phyloP scores from a whole-genome alignment of 2,888 invertebrate genomes.

The Patella depressa region DNA sequence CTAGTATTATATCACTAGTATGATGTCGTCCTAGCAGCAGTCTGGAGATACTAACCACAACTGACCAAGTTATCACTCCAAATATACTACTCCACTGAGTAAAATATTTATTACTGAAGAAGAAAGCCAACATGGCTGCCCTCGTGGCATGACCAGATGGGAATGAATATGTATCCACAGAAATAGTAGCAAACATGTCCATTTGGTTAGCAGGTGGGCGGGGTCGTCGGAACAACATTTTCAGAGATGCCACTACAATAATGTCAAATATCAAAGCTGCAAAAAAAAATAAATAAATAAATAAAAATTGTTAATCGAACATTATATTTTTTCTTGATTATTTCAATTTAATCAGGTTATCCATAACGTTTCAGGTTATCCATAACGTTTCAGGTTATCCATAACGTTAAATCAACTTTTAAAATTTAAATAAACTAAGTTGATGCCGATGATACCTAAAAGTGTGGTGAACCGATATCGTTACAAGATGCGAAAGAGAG shows the following conservation, averaged over 20 bases:
- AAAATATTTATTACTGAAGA: constrained; percentile 73
- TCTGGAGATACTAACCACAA: constrained; percentile 83
- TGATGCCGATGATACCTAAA: too few relatives aligned
- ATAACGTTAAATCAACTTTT: too few relatives aligned
- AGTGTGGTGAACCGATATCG: too few relatives aligned
- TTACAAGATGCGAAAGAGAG: too few relatives aligned
- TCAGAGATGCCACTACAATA: constrained; percentile 81
- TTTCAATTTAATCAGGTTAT: too few relatives aligned
- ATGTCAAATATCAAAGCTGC: constrained; percentile 87
- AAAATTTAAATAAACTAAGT: too few relatives aligned
- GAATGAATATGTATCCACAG: constrained; percentile 87
- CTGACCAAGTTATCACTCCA: constrained; percentile 79
- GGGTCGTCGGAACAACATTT: constrained; percentile 83
- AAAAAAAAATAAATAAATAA: constrained; percentile 69
- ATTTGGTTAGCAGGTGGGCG: constrained; percentile 80
- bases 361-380: too few relatives aligned
- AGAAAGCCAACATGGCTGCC: constrained; percentile 82
- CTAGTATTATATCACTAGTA: constrained; percentile 86
- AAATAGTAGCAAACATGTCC: constrained; percentile 79
- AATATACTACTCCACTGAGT: neutral
- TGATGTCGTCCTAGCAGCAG: constrained; percentile 89
- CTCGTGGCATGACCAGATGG: constrained; percentile 96
- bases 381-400: too few relatives aligned
- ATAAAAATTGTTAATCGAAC: too few relatives aligned
- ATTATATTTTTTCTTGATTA: too few relatives aligned